phyloP scores from a whole-genome alignment of 1,140 invertebrate species.

The Diuraphis noxia region DNA sequence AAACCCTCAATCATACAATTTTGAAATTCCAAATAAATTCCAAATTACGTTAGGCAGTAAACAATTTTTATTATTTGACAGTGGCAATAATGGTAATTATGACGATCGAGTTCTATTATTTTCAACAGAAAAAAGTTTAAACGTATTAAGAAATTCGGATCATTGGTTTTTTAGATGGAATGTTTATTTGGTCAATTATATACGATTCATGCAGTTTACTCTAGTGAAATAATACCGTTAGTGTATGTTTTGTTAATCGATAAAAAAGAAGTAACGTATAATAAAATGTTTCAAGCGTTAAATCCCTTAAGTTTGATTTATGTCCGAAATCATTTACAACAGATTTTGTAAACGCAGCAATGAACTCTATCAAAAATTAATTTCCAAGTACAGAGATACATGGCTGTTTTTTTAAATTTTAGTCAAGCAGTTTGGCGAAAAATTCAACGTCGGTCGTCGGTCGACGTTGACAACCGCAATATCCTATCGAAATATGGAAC shows the following conservation, averaged over 20 bases:
- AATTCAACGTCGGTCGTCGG: too few species aligned
- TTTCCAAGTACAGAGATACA: constrained; percentile 1
- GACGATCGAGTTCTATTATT: background rate
- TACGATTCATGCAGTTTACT: background rate
- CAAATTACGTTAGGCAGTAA: background rate
- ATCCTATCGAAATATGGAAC: background rate
- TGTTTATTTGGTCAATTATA: background rate
- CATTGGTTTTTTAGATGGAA: background rate
- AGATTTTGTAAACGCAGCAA: background rate
- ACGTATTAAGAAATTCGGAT: background rate
- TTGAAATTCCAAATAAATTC: background rate
- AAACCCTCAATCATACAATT: background rate
- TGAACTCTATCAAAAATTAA: background rate
- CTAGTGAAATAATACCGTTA: background rate
- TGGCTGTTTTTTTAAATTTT: background rate
- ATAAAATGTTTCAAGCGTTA: constrained; percentile 9
- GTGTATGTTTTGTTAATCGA: background rate
- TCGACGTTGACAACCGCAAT: background rate
- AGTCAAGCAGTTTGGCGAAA: background rate
- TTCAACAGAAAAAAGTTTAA: background rate
- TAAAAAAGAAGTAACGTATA: background rate
- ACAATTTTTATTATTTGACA: background rate
- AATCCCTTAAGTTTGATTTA: background rate
- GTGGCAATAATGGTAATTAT: background rate
- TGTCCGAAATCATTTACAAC: background rate